Conservation (phyloP, 2,113 vertebrate genomes). For the Malurus elegans region DNA sequence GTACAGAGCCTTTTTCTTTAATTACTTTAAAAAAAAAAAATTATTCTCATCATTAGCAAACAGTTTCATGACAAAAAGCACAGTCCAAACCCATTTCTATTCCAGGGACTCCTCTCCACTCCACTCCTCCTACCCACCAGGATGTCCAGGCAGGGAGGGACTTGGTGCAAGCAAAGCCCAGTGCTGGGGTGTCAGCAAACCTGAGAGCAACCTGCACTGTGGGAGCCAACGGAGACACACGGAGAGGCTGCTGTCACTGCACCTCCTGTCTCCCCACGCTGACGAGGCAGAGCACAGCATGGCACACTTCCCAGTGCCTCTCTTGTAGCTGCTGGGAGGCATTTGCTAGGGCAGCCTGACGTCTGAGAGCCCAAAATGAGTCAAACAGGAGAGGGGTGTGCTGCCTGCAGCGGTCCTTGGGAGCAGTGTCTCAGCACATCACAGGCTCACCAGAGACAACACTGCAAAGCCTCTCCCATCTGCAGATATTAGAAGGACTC, state of each 20-base stretch:
- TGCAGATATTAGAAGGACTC: neutral
- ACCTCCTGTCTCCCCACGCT: neutral
- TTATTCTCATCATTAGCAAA: neutral
- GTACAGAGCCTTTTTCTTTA: neutral
- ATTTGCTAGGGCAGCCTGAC: neutral
- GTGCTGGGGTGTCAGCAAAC: neutral
- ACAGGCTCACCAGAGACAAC: neutral
- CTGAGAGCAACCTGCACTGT: neutral
- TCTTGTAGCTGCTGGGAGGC: neutral
- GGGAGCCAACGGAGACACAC: neutral
- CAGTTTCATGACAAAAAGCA: conserved; percentile 10
- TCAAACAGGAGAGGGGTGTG: neutral
- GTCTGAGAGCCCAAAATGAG: neutral
- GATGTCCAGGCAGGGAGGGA: neutral
- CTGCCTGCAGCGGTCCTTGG: neutral
- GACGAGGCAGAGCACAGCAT: neutral
- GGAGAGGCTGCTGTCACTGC: neutral
- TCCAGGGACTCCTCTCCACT: neutral
- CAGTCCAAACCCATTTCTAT: conserved; percentile 13
- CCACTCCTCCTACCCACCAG: neutral
- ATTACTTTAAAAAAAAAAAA: neutral
- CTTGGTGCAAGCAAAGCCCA: neutral
- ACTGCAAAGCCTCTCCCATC: neutral
- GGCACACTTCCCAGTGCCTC: neutral
- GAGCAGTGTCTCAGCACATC: neutral